These are phyloP conservation scores for Microcebus lehilahytsara DNA, from an alignment of 2,113 vertebrate genomes.

Conservation along the genomic window DNA sequence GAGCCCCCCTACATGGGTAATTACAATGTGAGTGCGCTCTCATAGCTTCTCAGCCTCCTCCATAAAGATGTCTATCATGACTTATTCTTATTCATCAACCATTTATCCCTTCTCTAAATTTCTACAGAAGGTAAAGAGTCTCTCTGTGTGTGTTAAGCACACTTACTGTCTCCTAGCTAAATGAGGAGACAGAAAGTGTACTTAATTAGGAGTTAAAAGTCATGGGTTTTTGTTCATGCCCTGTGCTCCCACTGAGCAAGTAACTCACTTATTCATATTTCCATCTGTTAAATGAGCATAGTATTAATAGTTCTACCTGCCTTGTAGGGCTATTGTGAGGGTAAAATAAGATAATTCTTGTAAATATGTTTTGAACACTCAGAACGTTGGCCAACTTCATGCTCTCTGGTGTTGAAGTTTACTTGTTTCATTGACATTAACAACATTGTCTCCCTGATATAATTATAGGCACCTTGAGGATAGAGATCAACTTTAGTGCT, in stretches of 20 bases:
- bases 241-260: background rate
- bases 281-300: background rate
- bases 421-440: background rate
- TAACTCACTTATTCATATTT: slow-evolving; percentile 1
- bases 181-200: background rate
- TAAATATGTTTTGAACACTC: background rate
- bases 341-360: background rate
- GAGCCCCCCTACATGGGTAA: background rate
- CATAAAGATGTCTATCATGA: background rate
- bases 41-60: background rate
- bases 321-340: background rate
- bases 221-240: background rate
- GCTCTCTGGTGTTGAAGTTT: background rate
- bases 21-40: background rate
- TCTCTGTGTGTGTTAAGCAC: too few relatives aligned
- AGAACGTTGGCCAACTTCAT: background rate
- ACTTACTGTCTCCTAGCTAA: background rate
- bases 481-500: background rate
- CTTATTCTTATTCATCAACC: background rate
- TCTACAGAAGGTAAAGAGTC: background rate
- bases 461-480: background rate
- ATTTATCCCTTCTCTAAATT: background rate
- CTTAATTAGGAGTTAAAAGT: background rate
- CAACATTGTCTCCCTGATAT: background rate
- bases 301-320: background rate